Conservation (phyloP, 37 sponge, comb jelly and placozoan genomes). For the Beroe ovata region DNA sequence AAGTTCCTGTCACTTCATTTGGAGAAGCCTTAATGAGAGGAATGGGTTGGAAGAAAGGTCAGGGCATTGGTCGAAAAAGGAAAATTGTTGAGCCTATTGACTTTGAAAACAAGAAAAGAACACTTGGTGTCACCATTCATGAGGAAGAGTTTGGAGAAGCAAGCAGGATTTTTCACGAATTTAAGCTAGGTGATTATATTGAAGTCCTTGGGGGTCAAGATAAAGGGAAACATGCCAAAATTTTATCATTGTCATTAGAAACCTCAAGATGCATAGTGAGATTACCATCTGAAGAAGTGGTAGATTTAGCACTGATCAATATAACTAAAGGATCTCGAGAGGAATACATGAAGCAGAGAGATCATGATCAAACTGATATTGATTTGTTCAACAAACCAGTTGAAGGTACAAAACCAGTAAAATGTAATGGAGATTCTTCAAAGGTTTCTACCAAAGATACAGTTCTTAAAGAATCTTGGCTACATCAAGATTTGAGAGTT, state of each 20-base stretch:
- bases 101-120: slow-evolving; percentile 9
- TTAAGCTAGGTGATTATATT: slow-evolving; percentile 56
- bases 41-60: slow-evolving; percentile 96
- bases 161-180: slow-evolving; percentile 4
- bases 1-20: slow-evolving; percentile 83
- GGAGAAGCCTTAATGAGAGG: slow-evolving; percentile 88
- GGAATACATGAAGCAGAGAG: slow-evolving; percentile 26
- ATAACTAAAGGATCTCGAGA: slow-evolving; percentile 1
- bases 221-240: slow-evolving; percentile 36
- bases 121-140: slow-evolving; percentile 28
- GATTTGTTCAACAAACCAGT: slow-evolving; percentile 1
- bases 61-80: slow-evolving; percentile 81
- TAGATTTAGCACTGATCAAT: slow-evolving; percentile 21
- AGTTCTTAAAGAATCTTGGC: not conserved
- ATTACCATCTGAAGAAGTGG: slow-evolving; percentile 32
- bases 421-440: not conserved
- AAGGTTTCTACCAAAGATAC: not conserved
- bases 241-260: slow-evolving; percentile 46
- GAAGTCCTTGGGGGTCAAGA: slow-evolving; percentile 28
- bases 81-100: slow-evolving; percentile 37
- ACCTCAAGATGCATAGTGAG: slow-evolving; percentile 44
- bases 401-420: not conserved
- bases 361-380: not conserved
- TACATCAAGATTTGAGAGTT: slow-evolving; percentile 54
- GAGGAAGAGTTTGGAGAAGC: slow-evolving; percentile 59